Percentiles rank a stretch among this genome's conserved stretches.
Conservation (phyloP, 2,888 invertebrate species). For the Melinaea menophilus region DNA sequence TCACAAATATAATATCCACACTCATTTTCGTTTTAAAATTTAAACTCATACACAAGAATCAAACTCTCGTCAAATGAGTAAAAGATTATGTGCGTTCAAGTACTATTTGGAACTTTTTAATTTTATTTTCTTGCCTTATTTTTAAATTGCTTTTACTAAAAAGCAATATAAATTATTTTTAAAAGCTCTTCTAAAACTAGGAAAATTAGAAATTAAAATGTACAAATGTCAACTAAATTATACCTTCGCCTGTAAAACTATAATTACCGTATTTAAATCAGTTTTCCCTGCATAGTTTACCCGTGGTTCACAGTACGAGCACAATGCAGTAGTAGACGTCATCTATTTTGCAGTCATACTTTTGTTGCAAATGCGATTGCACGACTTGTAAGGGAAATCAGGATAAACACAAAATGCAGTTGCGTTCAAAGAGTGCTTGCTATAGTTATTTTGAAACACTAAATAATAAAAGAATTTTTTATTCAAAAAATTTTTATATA, state of each 20-base stretch:
- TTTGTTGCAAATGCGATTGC: constrained; percentile 73
- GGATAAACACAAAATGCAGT: constrained; percentile 67
- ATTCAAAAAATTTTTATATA: constrained; percentile 17
- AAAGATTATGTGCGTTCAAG: too few relatives aligned
- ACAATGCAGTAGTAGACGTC: constrained; percentile 75
- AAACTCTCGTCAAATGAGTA: too few relatives aligned
- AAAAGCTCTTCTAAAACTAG: neutral
- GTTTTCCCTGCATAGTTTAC: constrained; percentile 59
- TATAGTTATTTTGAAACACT: constrained; percentile 8
- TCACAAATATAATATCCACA: too few relatives aligned
- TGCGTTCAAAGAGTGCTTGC: constrained; percentile 16
- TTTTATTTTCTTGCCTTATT: too few relatives aligned
- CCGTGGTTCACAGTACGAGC: constrained; percentile 43
- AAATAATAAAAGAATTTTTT: neutral
- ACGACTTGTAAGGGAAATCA: constrained; percentile 62
- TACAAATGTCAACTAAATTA: constrained; percentile 29
- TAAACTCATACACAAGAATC: too few relatives aligned
- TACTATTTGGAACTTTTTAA: too few relatives aligned
- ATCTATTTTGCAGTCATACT: constrained; percentile 75
- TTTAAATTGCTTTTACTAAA: too few relatives aligned
- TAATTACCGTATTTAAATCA: constrained; percentile 39
- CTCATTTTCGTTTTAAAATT: too few relatives aligned
- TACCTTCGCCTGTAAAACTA: constrained; percentile 34
- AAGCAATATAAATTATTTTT: too few relatives aligned
- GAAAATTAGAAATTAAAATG: constrained; percentile 13